Conservation (phyloP, 2,797 vertebrate genomes). For the Lagodon rhomboides region DNA sequence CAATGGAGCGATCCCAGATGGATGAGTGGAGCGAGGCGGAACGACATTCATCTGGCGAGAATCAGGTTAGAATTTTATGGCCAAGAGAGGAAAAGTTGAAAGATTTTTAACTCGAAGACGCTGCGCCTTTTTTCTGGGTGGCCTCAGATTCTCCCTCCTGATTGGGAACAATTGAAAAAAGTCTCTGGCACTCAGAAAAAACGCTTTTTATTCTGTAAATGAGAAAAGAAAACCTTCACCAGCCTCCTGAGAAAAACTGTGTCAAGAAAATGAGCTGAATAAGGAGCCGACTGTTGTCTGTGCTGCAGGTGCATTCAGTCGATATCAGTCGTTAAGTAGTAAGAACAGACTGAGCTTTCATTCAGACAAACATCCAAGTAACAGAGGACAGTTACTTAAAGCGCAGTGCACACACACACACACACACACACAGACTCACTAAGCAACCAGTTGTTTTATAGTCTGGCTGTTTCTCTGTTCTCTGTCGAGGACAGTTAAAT, state of each 20-base stretch:
- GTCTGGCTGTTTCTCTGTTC: not conserved
- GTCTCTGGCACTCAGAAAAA: too few species aligned
- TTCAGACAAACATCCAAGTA: not conserved
- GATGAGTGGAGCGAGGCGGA: too few species aligned
- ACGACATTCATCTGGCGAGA: too few species aligned
- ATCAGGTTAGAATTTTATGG: too few species aligned
- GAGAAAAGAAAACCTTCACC: not conserved
- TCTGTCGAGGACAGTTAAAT: constrained; percentile 9
- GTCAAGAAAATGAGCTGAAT: not conserved
- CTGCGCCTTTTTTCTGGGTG: too few species aligned
- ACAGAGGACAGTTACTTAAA: not conserved
- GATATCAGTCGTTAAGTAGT: not conserved
- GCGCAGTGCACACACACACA: not conserved
- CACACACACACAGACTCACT: constrained; percentile 10
- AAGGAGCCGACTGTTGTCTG: not conserved
- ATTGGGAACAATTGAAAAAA: too few species aligned
- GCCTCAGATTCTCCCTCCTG: too few species aligned
- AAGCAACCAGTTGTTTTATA: constrained; percentile 9
- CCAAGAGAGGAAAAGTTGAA: too few species aligned
- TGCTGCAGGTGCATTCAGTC: not conserved
- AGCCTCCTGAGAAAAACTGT: not conserved
- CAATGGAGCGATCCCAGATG: too few species aligned
- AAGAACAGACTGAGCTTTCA: not conserved
- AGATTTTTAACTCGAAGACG: too few species aligned
- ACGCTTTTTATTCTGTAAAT: too few species aligned